Evolutionary conservation across 2,797 vertebrate genomes (phyloP).

Genomic region (Sebastes matsubarae): DNA sequence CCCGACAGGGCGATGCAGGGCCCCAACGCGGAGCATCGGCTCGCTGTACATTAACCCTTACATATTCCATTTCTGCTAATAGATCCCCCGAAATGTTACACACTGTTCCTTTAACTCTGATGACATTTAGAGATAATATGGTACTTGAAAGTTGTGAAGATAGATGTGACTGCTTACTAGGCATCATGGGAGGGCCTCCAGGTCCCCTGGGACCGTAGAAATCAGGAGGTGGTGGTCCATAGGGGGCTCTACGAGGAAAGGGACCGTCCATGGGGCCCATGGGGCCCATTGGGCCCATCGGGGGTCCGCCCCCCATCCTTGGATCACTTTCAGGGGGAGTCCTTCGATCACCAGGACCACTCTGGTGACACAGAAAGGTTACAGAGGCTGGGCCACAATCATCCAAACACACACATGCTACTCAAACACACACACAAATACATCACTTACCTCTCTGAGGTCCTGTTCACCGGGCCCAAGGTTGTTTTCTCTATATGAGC

Average conservation of each 20-base stretch:
- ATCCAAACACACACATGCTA: background rate
- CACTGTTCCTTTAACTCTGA: background rate
- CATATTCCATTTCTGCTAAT: too few relatives aligned
- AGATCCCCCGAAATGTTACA: too few relatives aligned
- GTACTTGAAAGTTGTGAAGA: background rate
- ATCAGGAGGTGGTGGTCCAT: conserved; percentile 70
- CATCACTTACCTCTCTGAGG: conserved; percentile 56
- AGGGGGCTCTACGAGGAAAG: conserved; percentile 68
- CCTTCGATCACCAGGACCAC: conserved; percentile 58
- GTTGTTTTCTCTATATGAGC: conserved; percentile 62
- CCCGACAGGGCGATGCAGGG: too few relatives aligned
- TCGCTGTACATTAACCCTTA: too few relatives aligned
- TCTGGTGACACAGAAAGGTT: conserved; percentile 21
- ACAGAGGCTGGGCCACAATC: background rate
- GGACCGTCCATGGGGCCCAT: conserved; percentile 67
- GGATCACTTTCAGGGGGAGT: conserved; percentile 66
- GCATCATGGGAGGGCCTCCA: conserved; percentile 62
- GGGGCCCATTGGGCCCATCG: conserved; percentile 48
- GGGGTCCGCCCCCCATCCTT: conserved; percentile 51
- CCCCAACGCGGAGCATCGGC: too few relatives aligned
- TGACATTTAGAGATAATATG: background rate
- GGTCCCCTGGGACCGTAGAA: conserved; percentile 69
- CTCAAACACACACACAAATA: background rate
- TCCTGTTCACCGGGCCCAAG: conserved; percentile 58
- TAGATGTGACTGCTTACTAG: conserved; percentile 51